Conservation (phyloP, 2,797 vertebrate species). For the Macrochelys suwanniensis region DNA sequence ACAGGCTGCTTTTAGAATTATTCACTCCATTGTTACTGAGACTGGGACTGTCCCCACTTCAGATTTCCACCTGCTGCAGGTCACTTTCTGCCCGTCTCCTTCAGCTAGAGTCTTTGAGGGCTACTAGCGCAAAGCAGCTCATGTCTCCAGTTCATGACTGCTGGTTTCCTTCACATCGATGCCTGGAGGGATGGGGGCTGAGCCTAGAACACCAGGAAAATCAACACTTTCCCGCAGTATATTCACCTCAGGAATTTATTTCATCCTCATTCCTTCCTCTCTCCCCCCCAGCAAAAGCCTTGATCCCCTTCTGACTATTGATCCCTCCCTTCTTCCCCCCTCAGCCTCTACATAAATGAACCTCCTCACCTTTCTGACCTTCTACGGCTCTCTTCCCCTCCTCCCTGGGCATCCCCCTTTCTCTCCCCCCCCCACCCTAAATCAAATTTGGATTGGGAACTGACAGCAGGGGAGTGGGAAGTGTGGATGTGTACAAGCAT, state of each 20-base stretch:
- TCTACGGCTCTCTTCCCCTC: not conserved
- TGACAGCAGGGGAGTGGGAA: not conserved
- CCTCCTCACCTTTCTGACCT: not conserved
- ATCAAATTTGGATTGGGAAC: not conserved
- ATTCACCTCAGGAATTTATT: not conserved
- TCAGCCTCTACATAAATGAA: not conserved
- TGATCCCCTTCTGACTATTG: not conserved
- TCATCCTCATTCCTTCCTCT: not conserved
- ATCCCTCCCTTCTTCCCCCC: not conserved
- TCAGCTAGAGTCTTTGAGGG: not conserved
- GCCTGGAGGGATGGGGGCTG: not conserved
- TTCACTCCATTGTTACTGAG: not conserved
- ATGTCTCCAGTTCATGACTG: not conserved
- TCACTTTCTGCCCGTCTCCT: not conserved
- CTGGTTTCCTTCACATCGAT: not conserved
- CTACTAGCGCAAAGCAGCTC: not conserved
- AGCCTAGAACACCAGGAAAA: not conserved
- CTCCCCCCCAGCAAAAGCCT: not conserved
- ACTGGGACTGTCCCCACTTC: not conserved
- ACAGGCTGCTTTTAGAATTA: constrained; percentile 25
- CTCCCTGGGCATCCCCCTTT: rapidly evolving
- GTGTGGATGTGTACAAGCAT: not conserved
- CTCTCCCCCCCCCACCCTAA: not conserved
- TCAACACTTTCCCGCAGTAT: rapidly evolving
- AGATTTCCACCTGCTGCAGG: not conserved